Percentiles rank a stretch among this genome's conserved stretches.
These are phyloP conservation scores for Platycnemis pennipes DNA, from an alignment of 2,888 invertebrate genomes.

Conservation along the genomic window DNA sequence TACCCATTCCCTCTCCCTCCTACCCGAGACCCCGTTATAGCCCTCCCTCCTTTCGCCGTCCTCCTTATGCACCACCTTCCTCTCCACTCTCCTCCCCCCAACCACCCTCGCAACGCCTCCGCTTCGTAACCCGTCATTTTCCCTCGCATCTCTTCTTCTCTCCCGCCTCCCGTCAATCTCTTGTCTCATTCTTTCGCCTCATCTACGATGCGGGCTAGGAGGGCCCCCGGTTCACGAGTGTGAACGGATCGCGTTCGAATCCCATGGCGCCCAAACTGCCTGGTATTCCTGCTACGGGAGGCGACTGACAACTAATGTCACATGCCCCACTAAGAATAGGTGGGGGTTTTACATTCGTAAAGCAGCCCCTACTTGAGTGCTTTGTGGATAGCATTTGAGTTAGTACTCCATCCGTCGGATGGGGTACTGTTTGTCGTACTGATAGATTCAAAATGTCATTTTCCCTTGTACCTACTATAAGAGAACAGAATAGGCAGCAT, in stretches of 20 bases:
- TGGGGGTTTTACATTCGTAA: no score
- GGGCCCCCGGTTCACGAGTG: background rate
- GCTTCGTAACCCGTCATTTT: conserved; percentile 1
- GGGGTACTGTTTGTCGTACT: no score
- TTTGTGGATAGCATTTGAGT: no score
- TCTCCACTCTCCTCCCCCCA: background rate
- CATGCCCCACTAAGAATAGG: no score
- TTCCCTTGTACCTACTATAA: no score
- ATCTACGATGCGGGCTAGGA: background rate
- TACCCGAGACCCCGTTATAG: background rate
- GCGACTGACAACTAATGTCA: no score
- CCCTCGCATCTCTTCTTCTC: background rate
- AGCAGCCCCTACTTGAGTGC: no score
- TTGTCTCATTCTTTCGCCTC: background rate
- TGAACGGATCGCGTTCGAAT: background rate
- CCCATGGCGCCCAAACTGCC: background rate
- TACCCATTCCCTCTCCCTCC: background rate
- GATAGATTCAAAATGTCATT: no score
- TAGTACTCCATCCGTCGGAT: no score
- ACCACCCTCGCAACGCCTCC: background rate
- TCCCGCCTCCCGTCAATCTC: background rate
- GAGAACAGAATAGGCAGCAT: no score
- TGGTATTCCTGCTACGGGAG: no score
- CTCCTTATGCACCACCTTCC: background rate
- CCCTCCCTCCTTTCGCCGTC: background rate